A percentile compares a stretch with the other conserved stretches of the same genome.
Evolutionary conservation across 2,113 vertebrate species (phyloP).

Genomic region (Oenanthe oenanthe): DNA sequence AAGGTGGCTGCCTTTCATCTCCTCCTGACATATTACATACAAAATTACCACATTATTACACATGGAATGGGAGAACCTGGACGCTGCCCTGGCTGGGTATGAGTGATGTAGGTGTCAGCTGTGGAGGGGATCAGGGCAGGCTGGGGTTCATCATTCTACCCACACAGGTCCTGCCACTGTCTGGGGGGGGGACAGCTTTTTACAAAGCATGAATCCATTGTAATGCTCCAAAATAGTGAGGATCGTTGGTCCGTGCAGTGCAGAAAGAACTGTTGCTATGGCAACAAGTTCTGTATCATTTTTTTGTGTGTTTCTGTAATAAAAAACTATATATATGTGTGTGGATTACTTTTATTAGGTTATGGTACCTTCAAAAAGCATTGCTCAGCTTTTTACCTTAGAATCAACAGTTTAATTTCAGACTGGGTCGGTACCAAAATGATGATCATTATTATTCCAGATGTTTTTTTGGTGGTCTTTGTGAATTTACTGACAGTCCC

Average conservation of each 20-base stretch:
- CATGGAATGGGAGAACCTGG: background rate
- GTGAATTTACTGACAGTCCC: slow-evolving; percentile 50
- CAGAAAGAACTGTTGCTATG: slow-evolving; percentile 58
- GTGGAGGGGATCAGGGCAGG: background rate
- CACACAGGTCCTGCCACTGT: background rate
- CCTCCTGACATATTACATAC: background rate
- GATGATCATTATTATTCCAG: slow-evolving; percentile 31
- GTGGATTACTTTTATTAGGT: slow-evolving; percentile 38
- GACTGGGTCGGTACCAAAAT: background rate
- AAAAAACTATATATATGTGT: background rate
- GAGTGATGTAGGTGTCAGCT: background rate
- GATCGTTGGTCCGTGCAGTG: background rate
- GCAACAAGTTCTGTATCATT: slow-evolving; percentile 26
- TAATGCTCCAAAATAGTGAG: slow-evolving; percentile 43
- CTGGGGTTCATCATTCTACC: background rate
- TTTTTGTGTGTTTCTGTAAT: slow-evolving; percentile 33
- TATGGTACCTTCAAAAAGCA: background rate
- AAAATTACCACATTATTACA: slow-evolving; percentile 22
- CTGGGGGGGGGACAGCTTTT: background rate
- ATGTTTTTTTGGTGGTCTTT: slow-evolving; percentile 41
- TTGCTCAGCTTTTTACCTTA: slow-evolving; percentile 36
- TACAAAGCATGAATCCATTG: slow-evolving; percentile 1
- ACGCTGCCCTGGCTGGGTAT: background rate
- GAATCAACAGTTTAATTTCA: slow-evolving; percentile 47
- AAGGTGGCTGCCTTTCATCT: background rate